Percentiles rank a stretch among this genome's conserved stretches.
Conservation (phyloP, 2,888 invertebrate species). For the Dolomedes plantarius region DNA sequence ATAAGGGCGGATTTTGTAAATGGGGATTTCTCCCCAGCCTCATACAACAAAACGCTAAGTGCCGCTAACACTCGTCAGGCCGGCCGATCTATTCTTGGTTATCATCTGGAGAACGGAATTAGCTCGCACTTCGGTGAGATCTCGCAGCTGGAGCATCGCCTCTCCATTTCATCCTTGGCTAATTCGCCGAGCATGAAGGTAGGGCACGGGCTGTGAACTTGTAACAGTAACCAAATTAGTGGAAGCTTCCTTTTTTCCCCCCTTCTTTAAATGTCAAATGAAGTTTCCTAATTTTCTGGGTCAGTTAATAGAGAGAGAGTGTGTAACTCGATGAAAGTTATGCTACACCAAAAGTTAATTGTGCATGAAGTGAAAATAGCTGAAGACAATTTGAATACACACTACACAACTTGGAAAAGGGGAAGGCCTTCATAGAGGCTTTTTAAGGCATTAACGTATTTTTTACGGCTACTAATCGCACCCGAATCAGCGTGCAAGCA, state of each 20-base stretch:
- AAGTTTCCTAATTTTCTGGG: background rate
- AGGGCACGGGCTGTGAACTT: background rate
- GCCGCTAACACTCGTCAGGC: too few relatives aligned
- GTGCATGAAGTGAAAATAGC: background rate
- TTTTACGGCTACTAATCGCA: too few relatives aligned
- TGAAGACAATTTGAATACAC: too few relatives aligned
- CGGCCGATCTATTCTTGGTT: background rate
- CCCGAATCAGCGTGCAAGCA: too few relatives aligned
- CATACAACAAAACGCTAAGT: too few relatives aligned
- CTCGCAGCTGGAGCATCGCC: background rate
- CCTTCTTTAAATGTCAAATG: too few relatives aligned
- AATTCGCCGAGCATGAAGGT: constrained; percentile 11
- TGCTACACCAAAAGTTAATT: background rate
- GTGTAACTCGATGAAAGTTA: background rate
- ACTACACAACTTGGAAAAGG: too few relatives aligned
- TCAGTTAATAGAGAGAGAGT: background rate
- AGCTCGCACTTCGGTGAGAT: background rate
- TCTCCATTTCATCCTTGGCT: background rate
- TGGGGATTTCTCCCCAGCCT: too few relatives aligned
- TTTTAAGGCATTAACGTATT: too few relatives aligned
- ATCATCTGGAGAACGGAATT: background rate
- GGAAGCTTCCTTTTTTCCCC: background rate
- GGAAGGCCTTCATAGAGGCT: too few relatives aligned
- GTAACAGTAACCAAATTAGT: background rate
- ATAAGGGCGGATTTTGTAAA: background rate